Base-by-base conservation (phyloP, 2,888 invertebrate species). In the Pristionchus maxplancki region DNA sequence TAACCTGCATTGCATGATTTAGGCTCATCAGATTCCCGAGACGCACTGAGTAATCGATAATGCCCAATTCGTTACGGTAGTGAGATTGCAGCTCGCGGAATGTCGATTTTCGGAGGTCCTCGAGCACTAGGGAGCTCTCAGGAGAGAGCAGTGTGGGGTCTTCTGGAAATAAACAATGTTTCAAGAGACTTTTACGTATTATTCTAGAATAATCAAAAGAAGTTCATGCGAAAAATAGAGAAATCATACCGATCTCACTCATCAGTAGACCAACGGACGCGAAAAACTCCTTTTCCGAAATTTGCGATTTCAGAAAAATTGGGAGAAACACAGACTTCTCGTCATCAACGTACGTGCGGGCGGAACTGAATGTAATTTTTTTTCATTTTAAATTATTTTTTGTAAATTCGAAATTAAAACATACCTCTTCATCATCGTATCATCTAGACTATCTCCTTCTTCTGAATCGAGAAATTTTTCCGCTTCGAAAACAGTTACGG, bases 31-130 rank as follows among this genome's bases (percentile, higher is more conserved):
- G 17, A 71, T 71, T 71, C 4, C 71, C 71, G 6, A 71, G 6
- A 13, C 40, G 37, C 20, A 71, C 71, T 20, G 71, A 71, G 24
- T 71, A 71, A 71, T 71, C 71, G 71, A 71, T 40, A 40, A 71
- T 34, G 28, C 71, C 37, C n/a, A 71, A 24, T 20, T 71, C 37
- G 20, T 40, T 71, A 31, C 71, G 71, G 71, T 71, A 71, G 37
- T 71, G 20, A 17, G 37, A 17, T 6, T 71, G 71, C 20, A 71
- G 37, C 37, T 71, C 71, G 37, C 64, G 64, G 20, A 64, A 64
- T 64, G 31, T 31, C 17, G 64, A 28, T 64, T 64, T 28, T 28
- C 64, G 5, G 9, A 64, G 9, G 2, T 31, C 64, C 9, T 64
- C 64, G 9, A 64, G 64, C 6, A 64, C 6, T 28, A 15, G 11